phyloP scores from a whole-genome alignment of 2,113 vertebrate genomes.

The Callaeas wilsoni region DNA sequence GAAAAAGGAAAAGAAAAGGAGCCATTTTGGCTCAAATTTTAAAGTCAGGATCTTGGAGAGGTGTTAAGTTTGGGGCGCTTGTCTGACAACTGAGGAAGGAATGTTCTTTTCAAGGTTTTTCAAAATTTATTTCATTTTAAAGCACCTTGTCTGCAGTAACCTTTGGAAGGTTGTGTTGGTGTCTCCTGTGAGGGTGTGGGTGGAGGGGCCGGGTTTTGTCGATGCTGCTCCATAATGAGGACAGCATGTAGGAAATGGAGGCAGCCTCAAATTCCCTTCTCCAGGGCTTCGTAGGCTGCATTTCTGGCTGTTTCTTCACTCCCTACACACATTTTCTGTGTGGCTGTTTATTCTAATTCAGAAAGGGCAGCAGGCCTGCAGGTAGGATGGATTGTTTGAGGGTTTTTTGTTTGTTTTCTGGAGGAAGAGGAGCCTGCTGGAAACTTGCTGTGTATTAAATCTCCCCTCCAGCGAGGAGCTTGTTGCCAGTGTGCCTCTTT shows the following conservation, averaged over 20 bases:
- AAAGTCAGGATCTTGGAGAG: not conserved
- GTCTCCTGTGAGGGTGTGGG: not conserved
- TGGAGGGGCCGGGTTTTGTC: not conserved
- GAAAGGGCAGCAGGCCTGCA: not conserved
- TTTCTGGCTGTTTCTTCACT: not conserved
- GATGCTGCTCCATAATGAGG: not conserved
- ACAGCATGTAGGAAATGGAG: not conserved
- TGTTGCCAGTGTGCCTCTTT: not conserved
- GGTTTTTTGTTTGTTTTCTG: not conserved
- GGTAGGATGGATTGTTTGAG: not conserved
- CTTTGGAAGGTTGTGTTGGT: not conserved
- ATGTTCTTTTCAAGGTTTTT: not conserved
- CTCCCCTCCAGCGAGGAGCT: not conserved
- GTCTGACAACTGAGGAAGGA: not conserved
- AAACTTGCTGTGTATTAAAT: not conserved
- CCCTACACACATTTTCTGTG: not conserved
- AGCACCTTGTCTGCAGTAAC: not conserved
- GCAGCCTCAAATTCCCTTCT: not conserved
- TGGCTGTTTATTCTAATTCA: not conserved
- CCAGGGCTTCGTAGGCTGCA: not conserved
- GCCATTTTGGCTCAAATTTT: not conserved
- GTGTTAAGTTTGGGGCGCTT: fast-evolving
- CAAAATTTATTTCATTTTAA: not conserved
- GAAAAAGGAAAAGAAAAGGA: not conserved
- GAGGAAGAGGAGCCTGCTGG: not conserved